Conservation (phyloP, 1,140 invertebrate species). For the Sycophaga agraensis region DNA sequence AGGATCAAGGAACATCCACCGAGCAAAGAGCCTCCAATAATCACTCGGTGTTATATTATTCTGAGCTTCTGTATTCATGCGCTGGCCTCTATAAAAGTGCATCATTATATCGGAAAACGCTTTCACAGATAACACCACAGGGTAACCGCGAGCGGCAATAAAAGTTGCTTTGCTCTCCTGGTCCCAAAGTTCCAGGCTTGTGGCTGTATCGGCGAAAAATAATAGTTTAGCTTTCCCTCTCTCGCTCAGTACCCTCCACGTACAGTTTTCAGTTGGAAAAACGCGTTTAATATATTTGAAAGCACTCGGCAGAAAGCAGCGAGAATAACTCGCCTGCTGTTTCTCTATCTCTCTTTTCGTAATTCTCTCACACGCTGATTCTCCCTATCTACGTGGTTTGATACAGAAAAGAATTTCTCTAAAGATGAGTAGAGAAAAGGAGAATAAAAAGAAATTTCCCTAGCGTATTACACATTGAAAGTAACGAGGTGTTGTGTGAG, state of each 20-base stretch:
- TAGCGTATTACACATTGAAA: too few species aligned
- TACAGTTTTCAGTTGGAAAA: neutral
- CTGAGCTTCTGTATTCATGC: too few species aligned
- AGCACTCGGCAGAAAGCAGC: neutral
- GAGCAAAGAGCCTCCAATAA: too few species aligned
- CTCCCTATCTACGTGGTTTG: neutral
- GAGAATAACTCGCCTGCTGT: neutral
- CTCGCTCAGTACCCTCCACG: neutral
- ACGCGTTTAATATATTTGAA: constrained; percentile 9
- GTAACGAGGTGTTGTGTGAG: too few species aligned
- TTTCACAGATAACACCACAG: constrained; percentile 15
- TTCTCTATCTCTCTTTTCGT: neutral
- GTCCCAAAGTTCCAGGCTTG: constrained; percentile 1
- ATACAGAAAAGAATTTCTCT: neutral
- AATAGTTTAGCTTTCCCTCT: neutral
- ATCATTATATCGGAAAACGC: constrained; percentile 23
- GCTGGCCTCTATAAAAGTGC: too few species aligned
- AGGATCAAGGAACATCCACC: too few species aligned
- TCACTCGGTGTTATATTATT: too few species aligned
- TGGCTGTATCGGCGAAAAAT: constrained; percentile 9
- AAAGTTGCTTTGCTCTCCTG: constrained; percentile 2
- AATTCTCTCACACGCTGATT: neutral
- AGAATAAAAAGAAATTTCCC: too few species aligned
- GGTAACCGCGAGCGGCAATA: constrained; percentile 3
- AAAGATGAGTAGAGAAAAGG: too few species aligned